Evolutionary conservation across 2,113 vertebrate species (phyloP).

Genomic region (Brachirus orientalis): DNA sequence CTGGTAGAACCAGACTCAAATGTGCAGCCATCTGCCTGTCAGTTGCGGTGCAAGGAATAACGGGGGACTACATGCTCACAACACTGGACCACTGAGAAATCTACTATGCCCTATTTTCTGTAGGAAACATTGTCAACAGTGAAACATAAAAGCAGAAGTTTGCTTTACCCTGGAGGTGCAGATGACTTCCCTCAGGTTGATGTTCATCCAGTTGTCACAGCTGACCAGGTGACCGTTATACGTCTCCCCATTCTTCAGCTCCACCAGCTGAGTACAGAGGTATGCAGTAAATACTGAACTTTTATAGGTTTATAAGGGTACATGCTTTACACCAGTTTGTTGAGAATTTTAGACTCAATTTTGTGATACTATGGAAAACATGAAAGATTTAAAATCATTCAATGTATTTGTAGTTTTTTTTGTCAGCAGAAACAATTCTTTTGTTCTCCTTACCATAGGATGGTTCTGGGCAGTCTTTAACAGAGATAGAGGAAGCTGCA

Average conservation of each 20-base stretch:
- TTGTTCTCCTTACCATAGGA: constrained; percentile 93
- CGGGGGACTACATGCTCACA: too few relatives aligned
- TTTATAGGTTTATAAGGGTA: neutral
- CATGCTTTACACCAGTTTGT: too few relatives aligned
- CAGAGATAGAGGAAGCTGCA: constrained; percentile 91
- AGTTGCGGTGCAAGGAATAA: too few relatives aligned
- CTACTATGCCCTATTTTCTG: neutral
- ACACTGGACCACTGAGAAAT: neutral
- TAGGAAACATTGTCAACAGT: neutral
- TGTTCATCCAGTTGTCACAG: constrained; percentile 99
- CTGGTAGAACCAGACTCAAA: neutral
- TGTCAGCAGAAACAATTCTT: neutral
- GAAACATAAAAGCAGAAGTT: neutral
- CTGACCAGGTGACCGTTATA: constrained; percentile 98
- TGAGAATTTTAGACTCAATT: too few relatives aligned
- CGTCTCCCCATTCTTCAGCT: constrained; percentile 96
- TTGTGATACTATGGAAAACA: too few relatives aligned
- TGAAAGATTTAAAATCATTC: too few relatives aligned
- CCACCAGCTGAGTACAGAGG: constrained; percentile 86
- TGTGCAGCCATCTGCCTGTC: too few relatives aligned
- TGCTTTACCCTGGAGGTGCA: constrained; percentile 92
- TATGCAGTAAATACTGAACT: neutral
- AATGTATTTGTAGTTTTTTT: neutral
- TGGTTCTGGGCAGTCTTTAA: constrained; percentile 98
- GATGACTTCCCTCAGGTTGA: constrained; percentile 97